A percentile compares a stretch with the other conserved stretches of the same genome.
Conservation (phyloP, 2,888 invertebrate genomes). For the Drosophila fulvimacula region DNA sequence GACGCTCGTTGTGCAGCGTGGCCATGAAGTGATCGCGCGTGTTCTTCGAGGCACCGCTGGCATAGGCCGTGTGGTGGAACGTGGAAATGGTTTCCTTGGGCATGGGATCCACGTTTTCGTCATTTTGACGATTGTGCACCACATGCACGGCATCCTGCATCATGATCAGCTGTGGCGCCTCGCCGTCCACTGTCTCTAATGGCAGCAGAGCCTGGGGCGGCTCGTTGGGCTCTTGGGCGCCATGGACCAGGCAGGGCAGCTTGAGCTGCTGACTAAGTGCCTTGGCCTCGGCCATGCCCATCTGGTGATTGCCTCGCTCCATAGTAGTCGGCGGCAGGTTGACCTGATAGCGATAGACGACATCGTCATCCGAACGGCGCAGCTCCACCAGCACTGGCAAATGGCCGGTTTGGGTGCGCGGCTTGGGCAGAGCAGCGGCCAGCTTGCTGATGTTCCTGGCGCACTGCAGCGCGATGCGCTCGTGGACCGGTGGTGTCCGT, state of each 20-base stretch:
- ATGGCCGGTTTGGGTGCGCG: slow-evolving; percentile 38
- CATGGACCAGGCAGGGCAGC: slow-evolving; percentile 40
- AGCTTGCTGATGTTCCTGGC: slow-evolving; percentile 51
- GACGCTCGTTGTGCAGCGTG: slow-evolving; percentile 23
- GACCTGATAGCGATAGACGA: slow-evolving; percentile 57
- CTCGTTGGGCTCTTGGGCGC: not conserved
- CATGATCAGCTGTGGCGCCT: slow-evolving; percentile 33
- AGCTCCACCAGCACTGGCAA: slow-evolving; percentile 65
- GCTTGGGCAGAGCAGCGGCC: slow-evolving; percentile 48
- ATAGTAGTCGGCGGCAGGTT: slow-evolving; percentile 43
- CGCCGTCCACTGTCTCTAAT: not conserved
- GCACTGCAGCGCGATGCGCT: slow-evolving; percentile 60
- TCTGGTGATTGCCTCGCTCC: not conserved
- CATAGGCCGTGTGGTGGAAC: slow-evolving; percentile 14
- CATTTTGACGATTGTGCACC: slow-evolving; percentile 4
- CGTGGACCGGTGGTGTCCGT: slow-evolving; percentile 47
- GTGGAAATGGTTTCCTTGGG: slow-evolving; percentile 17
- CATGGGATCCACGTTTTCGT: not conserved
- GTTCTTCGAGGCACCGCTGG: slow-evolving; percentile 6
- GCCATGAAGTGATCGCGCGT: slow-evolving; percentile 45
- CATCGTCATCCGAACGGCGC: slow-evolving; percentile 44
- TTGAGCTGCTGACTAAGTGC: slow-evolving; percentile 28
- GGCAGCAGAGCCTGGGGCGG: not conserved
- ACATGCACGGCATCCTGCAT: slow-evolving; percentile 39
- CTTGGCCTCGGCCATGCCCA: slow-evolving; percentile 11